These are phyloP conservation scores for Poeciliopsis presidionis DNA, from an alignment of 2,797 vertebrate species.

Conservation along the genomic window DNA sequence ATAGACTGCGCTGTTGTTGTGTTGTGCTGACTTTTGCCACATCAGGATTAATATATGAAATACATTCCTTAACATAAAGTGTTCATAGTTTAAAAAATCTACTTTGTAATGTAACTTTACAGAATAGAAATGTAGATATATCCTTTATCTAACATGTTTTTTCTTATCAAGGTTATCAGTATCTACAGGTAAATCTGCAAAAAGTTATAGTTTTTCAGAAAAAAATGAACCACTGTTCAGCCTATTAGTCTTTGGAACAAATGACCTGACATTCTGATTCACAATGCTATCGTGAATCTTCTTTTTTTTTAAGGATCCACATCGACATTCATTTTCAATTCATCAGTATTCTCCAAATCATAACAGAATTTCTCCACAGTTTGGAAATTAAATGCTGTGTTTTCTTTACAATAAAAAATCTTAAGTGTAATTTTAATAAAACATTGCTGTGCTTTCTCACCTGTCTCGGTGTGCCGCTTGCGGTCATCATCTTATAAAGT, in stretches of 20 bases:
- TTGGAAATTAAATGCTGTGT: too few species aligned
- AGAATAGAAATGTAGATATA: too few species aligned
- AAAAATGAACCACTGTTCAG: background rate
- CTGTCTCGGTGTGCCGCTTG: slow-evolving; percentile 69
- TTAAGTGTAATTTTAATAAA: background rate
- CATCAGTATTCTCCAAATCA: background rate
- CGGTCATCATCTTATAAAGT: slow-evolving; percentile 55
- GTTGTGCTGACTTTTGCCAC: background rate
- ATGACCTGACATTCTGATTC: background rate
- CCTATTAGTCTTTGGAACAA: background rate
- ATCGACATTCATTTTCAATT: background rate
- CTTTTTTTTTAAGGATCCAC: background rate
- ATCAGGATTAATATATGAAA: background rate
- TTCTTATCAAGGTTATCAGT: too few species aligned
- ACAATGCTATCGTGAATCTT: background rate
- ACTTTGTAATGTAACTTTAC: background rate
- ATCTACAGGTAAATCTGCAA: background rate
- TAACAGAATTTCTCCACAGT: background rate
- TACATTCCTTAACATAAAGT: background rate
- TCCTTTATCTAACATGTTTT: too few species aligned
- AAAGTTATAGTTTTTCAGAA: too few species aligned
- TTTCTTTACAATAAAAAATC: background rate
- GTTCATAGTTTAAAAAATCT: background rate
- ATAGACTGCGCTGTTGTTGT: background rate
- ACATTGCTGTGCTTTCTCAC: slow-evolving; percentile 40